phyloP scores from a whole-genome alignment of 30 jellyfish, hydroid and myxozoan species.

The Nemopilema nomurai region DNA sequence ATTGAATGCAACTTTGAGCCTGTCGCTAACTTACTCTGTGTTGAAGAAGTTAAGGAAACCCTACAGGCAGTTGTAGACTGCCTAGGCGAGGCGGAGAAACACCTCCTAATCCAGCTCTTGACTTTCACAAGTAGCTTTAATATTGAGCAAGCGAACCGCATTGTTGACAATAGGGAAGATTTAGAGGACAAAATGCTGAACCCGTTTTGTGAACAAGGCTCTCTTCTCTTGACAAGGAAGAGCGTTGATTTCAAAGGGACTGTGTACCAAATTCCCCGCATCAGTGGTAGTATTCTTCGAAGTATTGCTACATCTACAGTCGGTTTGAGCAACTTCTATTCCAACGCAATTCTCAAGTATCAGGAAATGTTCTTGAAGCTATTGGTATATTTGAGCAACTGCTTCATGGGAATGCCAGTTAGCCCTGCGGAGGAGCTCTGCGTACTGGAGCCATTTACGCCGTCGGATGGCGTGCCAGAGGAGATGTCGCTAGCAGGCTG shows the following conservation, averaged over 20 bases:
- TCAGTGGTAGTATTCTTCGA: conserved; percentile 37
- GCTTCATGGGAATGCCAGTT: conserved; percentile 60
- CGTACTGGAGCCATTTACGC: conserved; percentile 64
- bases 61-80: conserved; percentile 9
- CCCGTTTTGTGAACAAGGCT: conserved; percentile 53
- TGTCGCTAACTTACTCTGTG: conserved; percentile 2
- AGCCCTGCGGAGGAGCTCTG: conserved; percentile 30
- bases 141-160: conserved; percentile 36
- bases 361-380: conserved; percentile 27
- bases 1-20: conserved; percentile 43
- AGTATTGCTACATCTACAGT: conserved; percentile 7
- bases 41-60: conserved; percentile 1
- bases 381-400: conserved; percentile 21
- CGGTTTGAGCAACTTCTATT: not conserved
- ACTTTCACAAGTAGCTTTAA: conserved; percentile 39
- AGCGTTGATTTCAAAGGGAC: not conserved
- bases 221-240: conserved; percentile 21
- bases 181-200: conserved; percentile 29
- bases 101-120: conserved; percentile 38
- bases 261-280: conserved; percentile 32
- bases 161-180: conserved; percentile 11
- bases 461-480: conserved; percentile 67
- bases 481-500: conserved; percentile 11
- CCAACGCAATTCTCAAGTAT: conserved; percentile 28
- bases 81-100: conserved; percentile 8